Conservation (phyloP, 1,140 invertebrate genomes). For the Drosophila tani region DNA sequence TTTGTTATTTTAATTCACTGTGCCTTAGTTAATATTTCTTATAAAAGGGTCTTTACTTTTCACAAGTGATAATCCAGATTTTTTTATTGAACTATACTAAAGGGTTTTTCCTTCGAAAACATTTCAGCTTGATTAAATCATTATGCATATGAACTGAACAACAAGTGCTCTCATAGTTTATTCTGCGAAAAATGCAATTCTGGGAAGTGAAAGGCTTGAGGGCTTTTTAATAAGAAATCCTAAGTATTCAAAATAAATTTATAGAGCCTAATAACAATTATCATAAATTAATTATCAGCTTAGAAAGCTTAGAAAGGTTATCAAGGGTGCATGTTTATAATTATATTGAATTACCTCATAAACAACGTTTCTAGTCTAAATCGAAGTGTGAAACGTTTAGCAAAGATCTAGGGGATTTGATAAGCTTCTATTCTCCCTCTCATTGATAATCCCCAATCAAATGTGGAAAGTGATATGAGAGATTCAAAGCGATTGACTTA, state of each 20-base stretch:
- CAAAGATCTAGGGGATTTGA: background rate
- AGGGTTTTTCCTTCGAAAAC: background rate
- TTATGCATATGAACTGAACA: no score
- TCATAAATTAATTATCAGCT: background rate
- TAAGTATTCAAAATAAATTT: background rate
- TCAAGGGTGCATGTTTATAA: background rate
- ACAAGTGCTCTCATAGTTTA: no score
- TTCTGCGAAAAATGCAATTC: background rate
- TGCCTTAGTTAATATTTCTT: background rate
- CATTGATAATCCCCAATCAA: background rate
- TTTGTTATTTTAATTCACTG: background rate
- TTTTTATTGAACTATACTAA: background rate
- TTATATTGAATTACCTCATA: background rate
- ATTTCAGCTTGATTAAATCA: background rate
- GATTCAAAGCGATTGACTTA: background rate
- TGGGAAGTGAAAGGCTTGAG: background rate
- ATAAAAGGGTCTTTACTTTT: background rate
- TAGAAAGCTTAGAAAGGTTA: conserved; percentile 1
- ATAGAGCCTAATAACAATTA: background rate
- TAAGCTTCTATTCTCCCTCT: background rate
- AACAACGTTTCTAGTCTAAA: background rate
- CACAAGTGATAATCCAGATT: background rate
- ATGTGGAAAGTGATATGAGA: background rate
- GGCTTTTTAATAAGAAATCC: no score
- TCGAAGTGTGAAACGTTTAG: background rate